Base-by-base conservation (phyloP, 2,797 vertebrate species). In the Dendrocincla fuliginosa region DNA sequence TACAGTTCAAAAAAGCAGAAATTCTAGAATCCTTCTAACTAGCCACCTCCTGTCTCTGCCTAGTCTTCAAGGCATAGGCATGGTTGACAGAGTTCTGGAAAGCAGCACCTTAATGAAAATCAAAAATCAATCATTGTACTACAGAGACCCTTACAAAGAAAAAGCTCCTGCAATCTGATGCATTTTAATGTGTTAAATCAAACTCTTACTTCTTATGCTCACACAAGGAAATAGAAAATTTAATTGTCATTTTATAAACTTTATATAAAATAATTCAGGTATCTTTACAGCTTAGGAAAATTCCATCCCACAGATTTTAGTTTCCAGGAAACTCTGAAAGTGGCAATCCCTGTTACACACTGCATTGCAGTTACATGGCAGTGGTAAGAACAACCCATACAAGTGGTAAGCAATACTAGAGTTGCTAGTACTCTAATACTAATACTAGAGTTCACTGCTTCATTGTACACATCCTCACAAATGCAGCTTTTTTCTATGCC, bases 91-190 rank as follows among this genome's bases (percentile, higher is more conserved):
- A 82, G 7, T 32, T 46, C 55, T 80, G 46, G 27, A 68, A 86
- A 24, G 68, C 0, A 84, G 61, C 71, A 56, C 16, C 44, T 52
- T 50, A 90, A 14, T 8, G 13, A 35, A 84, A 68, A 82, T 4
- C 2, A 79, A 59, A 63, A 65, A 37, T 4, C 0, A 0, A 67
- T 6, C 20, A 4, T 46, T n/a, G 28, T 37, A 71, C 25, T 46
- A 59, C 44, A 74, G 35, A 80, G 30, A 79, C 35, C 33, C 30
- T 42, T 64, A 57, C 14, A 74, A 89, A 55, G 17, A 52, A 65
- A 63, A 75, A 33, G 52, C 9, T 61, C 74, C 33, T 30, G 28
- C 32, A 78, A 33, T 59, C 56, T 69, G 11, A 71, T 33, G 7
- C 12, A 75, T 61, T 79, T 64, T 33, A 77, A 67, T 6, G 25